Conservation (phyloP, 2,888 invertebrate species). For the Agrilus cyanescens region DNA sequence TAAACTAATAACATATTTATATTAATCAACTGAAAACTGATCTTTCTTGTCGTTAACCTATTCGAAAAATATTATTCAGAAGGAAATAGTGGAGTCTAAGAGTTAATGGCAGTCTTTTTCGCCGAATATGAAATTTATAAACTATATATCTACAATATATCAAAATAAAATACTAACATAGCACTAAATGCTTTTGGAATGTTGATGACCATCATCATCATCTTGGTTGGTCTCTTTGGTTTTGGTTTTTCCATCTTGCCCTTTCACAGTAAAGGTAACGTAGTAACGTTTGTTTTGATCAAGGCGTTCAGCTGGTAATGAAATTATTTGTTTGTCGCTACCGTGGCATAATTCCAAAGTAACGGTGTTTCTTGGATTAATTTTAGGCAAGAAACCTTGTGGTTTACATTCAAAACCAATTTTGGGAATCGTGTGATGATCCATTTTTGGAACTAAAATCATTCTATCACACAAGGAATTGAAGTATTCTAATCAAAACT, state of each 20-base stretch:
- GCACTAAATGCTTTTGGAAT: conserved; percentile 33
- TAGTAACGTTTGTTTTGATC: conserved; percentile 86
- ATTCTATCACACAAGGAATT: conserved; percentile 1
- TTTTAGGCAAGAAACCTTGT: conserved; percentile 53
- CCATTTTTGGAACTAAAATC: conserved; percentile 61
- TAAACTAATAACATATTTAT: too few relatives aligned
- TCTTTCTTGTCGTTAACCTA: too few relatives aligned
- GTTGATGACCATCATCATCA: conserved; percentile 27
- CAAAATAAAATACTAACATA: background rate
- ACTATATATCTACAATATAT: too few relatives aligned
- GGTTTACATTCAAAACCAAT: conserved; percentile 41
- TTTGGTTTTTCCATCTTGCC: conserved; percentile 45
- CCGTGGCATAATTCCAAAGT: conserved; percentile 76
- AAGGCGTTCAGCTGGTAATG: conserved; percentile 74
- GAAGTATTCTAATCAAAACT: conserved; percentile 1
- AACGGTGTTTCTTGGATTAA: conserved; percentile 45
- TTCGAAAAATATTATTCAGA: too few relatives aligned
- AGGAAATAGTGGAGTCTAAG: too few relatives aligned
- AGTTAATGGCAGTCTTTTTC: too few relatives aligned
- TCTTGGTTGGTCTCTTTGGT: conserved; percentile 21
- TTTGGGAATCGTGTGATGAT: conserved; percentile 70
- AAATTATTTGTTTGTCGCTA: conserved; percentile 73
- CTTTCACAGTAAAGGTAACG: conserved; percentile 85
- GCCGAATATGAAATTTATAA: too few relatives aligned
- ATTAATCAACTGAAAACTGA: too few relatives aligned